Percentiles rank a stretch among this genome's conserved stretches.
Evolutionary conservation across 2,113 vertebrate genomes (phyloP).

Genomic region (Saimiri boliviensis): DNA sequence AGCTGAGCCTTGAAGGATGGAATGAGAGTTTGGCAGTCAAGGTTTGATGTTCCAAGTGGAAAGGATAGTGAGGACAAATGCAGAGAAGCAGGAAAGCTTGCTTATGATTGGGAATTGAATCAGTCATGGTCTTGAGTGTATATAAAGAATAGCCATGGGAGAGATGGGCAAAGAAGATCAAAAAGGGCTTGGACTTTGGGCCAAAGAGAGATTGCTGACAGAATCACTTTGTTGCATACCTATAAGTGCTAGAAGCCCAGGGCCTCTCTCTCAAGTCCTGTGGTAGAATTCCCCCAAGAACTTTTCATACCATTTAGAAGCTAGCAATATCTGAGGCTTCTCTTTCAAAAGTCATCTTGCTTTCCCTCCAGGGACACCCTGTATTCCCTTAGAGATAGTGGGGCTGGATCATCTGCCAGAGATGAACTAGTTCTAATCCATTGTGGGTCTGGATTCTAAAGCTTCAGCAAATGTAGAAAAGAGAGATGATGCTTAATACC

Average conservation of each 20-base stretch:
- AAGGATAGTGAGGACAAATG: not conserved
- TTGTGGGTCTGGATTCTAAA: slow-evolving; percentile 26
- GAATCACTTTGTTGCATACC: not conserved
- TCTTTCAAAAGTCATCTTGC: not conserved
- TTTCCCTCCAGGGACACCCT: not conserved
- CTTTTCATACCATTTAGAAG: not conserved
- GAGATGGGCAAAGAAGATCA: not conserved
- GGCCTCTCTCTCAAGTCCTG: not conserved
- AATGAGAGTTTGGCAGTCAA: not conserved
- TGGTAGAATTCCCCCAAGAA: not conserved
- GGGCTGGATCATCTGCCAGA: not conserved
- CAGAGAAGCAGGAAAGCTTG: not conserved
- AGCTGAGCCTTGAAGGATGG: not conserved
- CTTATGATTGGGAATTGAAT: not conserved
- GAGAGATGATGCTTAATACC: not conserved
- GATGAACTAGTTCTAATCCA: not conserved
- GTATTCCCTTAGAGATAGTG: not conserved
- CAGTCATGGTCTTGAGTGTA: not conserved
- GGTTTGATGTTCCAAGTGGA: not conserved
- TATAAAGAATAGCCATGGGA: not conserved
- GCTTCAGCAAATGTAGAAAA: not conserved
- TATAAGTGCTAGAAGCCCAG: not conserved
- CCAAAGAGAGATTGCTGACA: not conserved
- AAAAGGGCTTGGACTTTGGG: not conserved
- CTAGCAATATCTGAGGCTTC: not conserved